phyloP scores from a whole-genome alignment of 2,797 vertebrate genomes.

The Manis crassicaudata region DNA sequence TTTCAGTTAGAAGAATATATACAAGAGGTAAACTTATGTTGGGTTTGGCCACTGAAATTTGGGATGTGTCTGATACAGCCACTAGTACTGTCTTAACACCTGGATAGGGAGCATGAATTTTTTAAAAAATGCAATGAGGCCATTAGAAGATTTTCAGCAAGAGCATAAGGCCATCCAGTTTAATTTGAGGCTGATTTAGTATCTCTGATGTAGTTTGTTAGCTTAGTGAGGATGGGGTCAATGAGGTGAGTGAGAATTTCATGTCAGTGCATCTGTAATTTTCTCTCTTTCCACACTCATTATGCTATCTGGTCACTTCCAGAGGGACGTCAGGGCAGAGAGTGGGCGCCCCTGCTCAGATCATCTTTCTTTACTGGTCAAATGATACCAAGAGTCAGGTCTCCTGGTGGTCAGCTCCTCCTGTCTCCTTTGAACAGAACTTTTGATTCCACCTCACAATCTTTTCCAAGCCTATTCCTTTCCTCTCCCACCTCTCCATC shows the following conservation, averaged over 20 bases:
- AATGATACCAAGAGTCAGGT: too few relatives aligned
- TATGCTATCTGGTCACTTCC: background rate
- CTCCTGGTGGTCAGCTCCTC: background rate
- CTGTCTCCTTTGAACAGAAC: background rate
- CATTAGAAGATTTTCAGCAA: background rate
- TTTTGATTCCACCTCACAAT: background rate
- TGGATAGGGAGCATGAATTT: background rate
- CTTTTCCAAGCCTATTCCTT: background rate
- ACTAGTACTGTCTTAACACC: background rate
- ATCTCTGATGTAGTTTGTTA: background rate
- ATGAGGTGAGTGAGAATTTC: background rate
- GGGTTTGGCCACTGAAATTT: background rate
- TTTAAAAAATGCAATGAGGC: background rate
- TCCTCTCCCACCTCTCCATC: background rate
- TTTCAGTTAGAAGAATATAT: background rate
- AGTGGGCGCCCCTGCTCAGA: background rate
- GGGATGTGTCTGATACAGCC: too few relatives aligned
- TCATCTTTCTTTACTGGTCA: background rate
- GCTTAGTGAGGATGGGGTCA: background rate
- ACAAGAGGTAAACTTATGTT: background rate
- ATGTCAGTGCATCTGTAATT: background rate
- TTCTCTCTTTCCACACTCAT: background rate
- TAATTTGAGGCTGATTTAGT: background rate
- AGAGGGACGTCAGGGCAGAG: background rate
- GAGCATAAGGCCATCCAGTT: background rate